Evolutionary conservation across 2,113 vertebrate species (phyloP).

Genomic region (Embiotoca jacksoni): DNA sequence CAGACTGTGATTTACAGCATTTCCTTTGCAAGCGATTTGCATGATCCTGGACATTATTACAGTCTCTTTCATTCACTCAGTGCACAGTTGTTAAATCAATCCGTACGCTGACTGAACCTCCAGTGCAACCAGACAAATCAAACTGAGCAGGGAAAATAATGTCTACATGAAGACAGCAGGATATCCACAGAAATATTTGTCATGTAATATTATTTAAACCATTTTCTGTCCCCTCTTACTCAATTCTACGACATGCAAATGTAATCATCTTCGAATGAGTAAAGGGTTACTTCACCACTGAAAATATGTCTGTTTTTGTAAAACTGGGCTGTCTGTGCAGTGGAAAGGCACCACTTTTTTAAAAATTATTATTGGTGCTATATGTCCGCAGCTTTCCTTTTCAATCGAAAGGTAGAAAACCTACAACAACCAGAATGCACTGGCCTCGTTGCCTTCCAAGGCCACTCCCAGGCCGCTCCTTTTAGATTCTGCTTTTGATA

Average conservation of each 20-base stretch:
- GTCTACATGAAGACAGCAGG: too few relatives aligned
- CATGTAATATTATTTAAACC: conserved; percentile 69
- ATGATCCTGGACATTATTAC: conserved; percentile 61
- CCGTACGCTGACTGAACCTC: conserved; percentile 33
- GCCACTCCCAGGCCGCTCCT: conserved; percentile 38
- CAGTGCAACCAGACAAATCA: conserved; percentile 57
- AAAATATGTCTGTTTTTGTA: too few relatives aligned
- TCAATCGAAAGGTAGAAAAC: too few relatives aligned
- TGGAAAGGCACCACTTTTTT: too few relatives aligned
- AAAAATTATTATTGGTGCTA: too few relatives aligned
- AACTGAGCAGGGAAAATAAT: conserved; percentile 41
- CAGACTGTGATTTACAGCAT: conserved; percentile 69
- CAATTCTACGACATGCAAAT: conserved; percentile 60
- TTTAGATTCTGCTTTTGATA: conserved; percentile 29
- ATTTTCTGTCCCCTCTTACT: conserved; percentile 59
- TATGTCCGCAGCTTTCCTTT: too few relatives aligned
- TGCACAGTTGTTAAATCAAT: conserved; percentile 59
- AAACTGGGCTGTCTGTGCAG: too few relatives aligned
- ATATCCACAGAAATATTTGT: conserved; percentile 55
- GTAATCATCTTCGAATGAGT: conserved; percentile 39
- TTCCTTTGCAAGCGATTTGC: conserved; percentile 74
- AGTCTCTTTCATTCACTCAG: conserved; percentile 46
- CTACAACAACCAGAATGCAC: too few relatives aligned
- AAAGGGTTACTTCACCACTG: background rate
- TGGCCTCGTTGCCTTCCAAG: too few relatives aligned